Percentiles rank a stretch among this genome's conserved stretches.
Conservation (phyloP, 2,888 invertebrate species). For the Dynastes hyllus region DNA sequence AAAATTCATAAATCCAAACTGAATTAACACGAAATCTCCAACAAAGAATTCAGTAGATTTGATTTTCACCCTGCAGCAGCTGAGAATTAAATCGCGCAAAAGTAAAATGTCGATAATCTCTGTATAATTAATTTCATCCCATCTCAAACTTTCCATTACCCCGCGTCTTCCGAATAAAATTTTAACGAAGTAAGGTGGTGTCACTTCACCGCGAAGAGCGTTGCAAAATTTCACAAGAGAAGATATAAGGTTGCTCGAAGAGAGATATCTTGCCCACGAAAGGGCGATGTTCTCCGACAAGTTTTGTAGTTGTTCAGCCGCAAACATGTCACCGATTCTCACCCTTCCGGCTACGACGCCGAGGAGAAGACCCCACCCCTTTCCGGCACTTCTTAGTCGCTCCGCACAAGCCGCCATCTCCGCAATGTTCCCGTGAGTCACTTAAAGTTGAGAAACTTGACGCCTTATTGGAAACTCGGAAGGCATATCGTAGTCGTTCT, state of each 20-base stretch:
- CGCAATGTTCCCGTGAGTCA: slow-evolving; percentile 60
- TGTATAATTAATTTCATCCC: background rate
- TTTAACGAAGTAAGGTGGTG: background rate
- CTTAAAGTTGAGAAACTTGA: slow-evolving; percentile 63
- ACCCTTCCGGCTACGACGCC: slow-evolving; percentile 44
- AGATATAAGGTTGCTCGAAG: slow-evolving; percentile 13
- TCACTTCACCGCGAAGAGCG: background rate
- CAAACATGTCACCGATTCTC: slow-evolving; percentile 68
- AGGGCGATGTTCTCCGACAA: slow-evolving; percentile 64
- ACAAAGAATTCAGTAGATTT: too few relatives aligned
- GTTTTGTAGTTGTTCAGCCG: slow-evolving; percentile 70
- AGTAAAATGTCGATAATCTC: background rate
- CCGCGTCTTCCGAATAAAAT: background rate
- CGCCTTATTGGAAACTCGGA: slow-evolving; percentile 57
- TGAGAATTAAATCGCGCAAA: too few relatives aligned
- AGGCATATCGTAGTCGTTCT: slow-evolving; percentile 7
- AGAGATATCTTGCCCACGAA: slow-evolving; percentile 8
- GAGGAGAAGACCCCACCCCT: background rate
- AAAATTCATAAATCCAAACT: too few relatives aligned
- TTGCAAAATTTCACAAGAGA: background rate
- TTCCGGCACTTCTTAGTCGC: slow-evolving; percentile 33
- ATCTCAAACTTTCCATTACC: background rate
- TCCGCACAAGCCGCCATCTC: slow-evolving; percentile 40
- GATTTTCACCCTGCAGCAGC: too few relatives aligned
- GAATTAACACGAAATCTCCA: too few relatives aligned